Base-by-base conservation (phyloP, 2,113 vertebrate genomes). In the Chloropsis cyanopogon region DNA sequence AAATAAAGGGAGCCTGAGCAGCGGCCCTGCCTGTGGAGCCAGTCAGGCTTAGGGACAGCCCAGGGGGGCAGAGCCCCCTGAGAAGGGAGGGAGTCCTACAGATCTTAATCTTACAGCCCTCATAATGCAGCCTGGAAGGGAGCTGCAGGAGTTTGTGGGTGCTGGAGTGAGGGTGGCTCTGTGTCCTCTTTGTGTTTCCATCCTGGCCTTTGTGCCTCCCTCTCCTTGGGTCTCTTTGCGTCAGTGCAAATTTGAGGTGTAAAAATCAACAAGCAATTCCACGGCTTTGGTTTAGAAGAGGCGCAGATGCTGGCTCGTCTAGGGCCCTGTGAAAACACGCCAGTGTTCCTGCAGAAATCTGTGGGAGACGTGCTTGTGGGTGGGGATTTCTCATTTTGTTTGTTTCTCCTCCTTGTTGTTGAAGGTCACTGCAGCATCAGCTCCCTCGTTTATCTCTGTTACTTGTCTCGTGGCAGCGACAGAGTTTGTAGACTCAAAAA, bases 111-210 rank as follows among this genome's bases (percentile, higher is more conserved):
- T 11, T 13, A 24, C 52, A 60, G 77, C 47, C 52, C 44, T 41
- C 35, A 0, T 2, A 1, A 8, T 12, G 54, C 59, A 4, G 20
- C 3, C 25, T 9, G 7, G 6, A 24, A 14, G 24, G 50, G 77
- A 53, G n/a, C 59, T 13, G 31, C n/a, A 7, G n/a, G 64, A 12
- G 37, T 20, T 7, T 3, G 29, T 18, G 81, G 46, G 2, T 47
- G 4, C 63, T 14, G 17, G 16, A 24, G 20, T 9, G 26, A 31
- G 39, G 1, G 26, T 4, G 29, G 24, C 64, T 77, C 46, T 14
- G 10, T 65, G 69, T 57, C 22, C 33, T n/a, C 26, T 59, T 21
- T 10, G 19, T 15, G 5, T 65, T 59, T 41, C 49, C 47, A 14
- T 41, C 42, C 47, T 33, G 56, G 60, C 73, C 68, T 86, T 44